A percentile compares a stretch with the other conserved stretches of the same genome.
These are phyloP conservation scores for Forficula auricularia DNA, from an alignment of 1,140 invertebrate genomes.

Conservation along the genomic window DNA sequence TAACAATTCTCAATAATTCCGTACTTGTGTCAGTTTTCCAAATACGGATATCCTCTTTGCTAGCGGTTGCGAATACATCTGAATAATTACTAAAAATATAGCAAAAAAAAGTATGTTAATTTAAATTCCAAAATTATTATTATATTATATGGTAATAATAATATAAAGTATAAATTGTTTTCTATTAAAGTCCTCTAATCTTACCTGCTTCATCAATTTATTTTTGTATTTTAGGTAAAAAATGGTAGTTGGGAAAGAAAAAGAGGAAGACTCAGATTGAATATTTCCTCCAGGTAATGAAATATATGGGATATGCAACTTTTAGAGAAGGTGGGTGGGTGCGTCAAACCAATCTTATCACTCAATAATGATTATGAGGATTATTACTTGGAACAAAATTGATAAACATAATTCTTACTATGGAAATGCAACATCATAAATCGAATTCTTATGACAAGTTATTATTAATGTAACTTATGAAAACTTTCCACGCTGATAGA, in stretches of 20 bases:
- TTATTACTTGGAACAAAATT: too few species aligned
- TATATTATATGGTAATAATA: neutral
- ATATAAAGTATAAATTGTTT: neutral
- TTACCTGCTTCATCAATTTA: neutral
- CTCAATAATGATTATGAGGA: neutral
- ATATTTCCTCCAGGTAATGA: neutral
- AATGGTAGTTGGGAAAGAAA: neutral
- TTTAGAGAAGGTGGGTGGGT: slow-evolving; percentile 15
- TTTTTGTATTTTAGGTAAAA: neutral
- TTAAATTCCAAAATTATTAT: neutral
- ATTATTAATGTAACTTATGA: slow-evolving; percentile 44
- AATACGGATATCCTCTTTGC: slow-evolving; percentile 64
- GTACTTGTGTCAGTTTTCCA: slow-evolving; percentile 58
- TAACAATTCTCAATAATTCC: slow-evolving; percentile 64
- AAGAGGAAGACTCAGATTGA: neutral
- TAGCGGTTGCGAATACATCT: slow-evolving; percentile 69
- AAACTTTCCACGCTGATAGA: slow-evolving; percentile 53
- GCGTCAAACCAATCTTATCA: slow-evolving; percentile 16
- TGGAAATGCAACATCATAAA: slow-evolving; percentile 72
- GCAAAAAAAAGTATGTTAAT: neutral
- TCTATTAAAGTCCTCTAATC: neutral
- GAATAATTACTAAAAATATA: slow-evolving; percentile 41
- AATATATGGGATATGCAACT: neutral
- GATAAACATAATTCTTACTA: slow-evolving; percentile 33
- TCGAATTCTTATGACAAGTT: slow-evolving; percentile 61